phyloP scores from a whole-genome alignment of 1,140 invertebrate species.

The Dolichoris vasculosae region DNA sequence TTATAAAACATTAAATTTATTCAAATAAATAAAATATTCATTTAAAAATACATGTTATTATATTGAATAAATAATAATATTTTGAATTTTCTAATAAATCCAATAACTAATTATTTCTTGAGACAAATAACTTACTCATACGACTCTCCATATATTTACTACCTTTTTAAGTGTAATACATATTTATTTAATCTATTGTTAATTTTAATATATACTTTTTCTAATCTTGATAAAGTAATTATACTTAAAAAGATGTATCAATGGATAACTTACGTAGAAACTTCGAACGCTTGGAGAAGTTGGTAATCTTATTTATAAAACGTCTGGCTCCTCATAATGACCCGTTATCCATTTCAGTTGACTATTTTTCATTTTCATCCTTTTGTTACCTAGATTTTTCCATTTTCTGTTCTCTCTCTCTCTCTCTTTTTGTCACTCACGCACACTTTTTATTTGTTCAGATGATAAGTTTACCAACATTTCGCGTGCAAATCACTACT shows the following conservation, averaged over 20 bases:
- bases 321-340: conserved; percentile 41
- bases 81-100: too few species aligned
- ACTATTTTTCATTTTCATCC: conserved; percentile 41
- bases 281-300: background rate
- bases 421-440: background rate
- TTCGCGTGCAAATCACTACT: background rate
- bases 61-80: too few species aligned
- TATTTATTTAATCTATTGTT: too few species aligned
- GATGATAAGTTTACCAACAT: background rate
- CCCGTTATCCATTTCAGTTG: conserved; percentile 34
- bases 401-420: background rate
- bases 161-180: too few species aligned
- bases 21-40: too few species aligned
- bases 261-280: background rate
- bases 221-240: background rate
- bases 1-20: background rate
- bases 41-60: too few species aligned
- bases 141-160: too few species aligned
- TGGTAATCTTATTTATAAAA: conserved; percentile 48
- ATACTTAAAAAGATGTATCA: background rate
- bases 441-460: background rate
- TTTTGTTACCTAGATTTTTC: background rate
- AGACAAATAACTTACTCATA: too few species aligned
- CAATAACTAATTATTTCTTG: too few species aligned
- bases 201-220: background rate